These are phyloP conservation scores for Furnarius figulus DNA, from an alignment of 2,113 vertebrate species.

Conservation along the genomic window DNA sequence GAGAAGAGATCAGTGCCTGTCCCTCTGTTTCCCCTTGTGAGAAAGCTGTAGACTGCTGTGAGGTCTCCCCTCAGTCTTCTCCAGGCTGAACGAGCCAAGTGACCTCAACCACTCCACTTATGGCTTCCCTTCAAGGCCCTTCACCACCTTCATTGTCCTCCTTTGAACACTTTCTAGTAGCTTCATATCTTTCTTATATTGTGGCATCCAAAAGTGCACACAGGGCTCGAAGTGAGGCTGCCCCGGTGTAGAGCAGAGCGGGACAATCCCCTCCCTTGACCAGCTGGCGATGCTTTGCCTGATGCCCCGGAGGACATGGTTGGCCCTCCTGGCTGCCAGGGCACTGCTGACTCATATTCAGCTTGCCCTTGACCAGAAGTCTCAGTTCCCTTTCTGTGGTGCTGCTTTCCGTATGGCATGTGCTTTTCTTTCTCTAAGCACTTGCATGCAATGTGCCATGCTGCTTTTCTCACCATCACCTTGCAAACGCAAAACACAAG, in stretches of 20 bases:
- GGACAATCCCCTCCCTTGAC: not conserved
- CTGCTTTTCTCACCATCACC: not conserved
- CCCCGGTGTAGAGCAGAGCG: accelerated
- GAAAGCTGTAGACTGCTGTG: not conserved
- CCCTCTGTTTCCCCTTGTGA: accelerated
- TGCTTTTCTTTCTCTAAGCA: not conserved
- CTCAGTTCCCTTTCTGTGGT: not conserved
- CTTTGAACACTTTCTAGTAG: not conserved
- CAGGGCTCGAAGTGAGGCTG: accelerated
- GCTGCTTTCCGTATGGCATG: accelerated
- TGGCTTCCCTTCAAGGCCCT: not conserved
- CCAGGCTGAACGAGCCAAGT: not conserved
- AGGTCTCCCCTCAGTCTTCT: not conserved
- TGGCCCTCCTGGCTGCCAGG: too few relatives aligned
- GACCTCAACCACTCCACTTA: not conserved
- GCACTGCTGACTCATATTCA: not conserved
- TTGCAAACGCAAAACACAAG: not conserved
- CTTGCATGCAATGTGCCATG: not conserved
- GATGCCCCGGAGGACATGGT: accelerated
- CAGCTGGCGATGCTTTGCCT: accelerated
- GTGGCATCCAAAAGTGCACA: not conserved
- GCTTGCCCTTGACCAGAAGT: not conserved
- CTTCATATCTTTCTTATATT: not conserved
- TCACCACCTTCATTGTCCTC: not conserved
- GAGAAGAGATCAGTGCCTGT: not conserved